Evolutionary conservation across 2,797 vertebrate genomes (phyloP).

Genomic region (Brachyrhaphis roseni): DNA sequence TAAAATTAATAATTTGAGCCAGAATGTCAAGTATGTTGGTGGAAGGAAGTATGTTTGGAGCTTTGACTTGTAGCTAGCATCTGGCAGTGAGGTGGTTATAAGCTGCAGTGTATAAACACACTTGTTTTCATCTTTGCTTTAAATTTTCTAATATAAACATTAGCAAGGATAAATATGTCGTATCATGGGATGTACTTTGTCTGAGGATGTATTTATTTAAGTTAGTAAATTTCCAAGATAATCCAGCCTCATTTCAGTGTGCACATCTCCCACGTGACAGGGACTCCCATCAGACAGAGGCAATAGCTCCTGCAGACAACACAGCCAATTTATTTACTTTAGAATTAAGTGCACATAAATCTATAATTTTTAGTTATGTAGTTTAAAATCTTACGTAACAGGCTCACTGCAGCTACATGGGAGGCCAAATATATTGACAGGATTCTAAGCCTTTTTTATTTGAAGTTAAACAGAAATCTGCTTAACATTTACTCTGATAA

Average conservation of each 20-base stretch:
- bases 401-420: not conserved
- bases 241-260: not conserved
- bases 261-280: not conserved
- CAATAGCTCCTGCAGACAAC: not conserved
- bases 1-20: not conserved
- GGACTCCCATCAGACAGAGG: not conserved
- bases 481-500: too few relatives aligned
- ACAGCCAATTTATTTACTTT: not conserved
- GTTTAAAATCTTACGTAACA: not conserved
- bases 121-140: not conserved
- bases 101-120: not conserved
- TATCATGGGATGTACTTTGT: not conserved
- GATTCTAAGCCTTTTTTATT: not conserved
- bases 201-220: not conserved
- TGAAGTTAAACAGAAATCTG: too few relatives aligned
- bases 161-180: not conserved
- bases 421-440: not conserved
- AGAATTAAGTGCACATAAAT: not conserved
- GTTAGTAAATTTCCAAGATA: not conserved
- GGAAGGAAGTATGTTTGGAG: not conserved
- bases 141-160: conserved; percentile 1
- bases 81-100: not conserved
- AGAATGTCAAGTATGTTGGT: not conserved
- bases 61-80: not conserved
- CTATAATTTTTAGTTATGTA: not conserved